Evolutionary conservation across 2,888 invertebrate species (phyloP).

Genomic region (Chromoteleia sp.): DNA sequence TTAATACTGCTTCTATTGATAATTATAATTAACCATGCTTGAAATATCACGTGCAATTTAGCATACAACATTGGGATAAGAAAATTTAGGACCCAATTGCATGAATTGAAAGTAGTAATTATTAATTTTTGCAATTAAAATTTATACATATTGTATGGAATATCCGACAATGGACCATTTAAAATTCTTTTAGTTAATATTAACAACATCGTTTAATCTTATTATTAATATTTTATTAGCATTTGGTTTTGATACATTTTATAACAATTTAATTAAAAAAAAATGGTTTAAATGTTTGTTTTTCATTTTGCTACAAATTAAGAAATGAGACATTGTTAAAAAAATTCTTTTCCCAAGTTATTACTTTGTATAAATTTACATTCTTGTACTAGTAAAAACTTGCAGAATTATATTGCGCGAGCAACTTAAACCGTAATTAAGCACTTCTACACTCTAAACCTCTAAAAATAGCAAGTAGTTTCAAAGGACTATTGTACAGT

Average conservation of each 20-base stretch:
- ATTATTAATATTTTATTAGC: too few relatives aligned
- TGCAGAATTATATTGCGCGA: too few relatives aligned
- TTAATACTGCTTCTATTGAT: conserved; percentile 11
- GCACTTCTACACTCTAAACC: conserved; percentile 25
- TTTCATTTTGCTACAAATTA: too few relatives aligned
- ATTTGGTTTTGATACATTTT: too few relatives aligned
- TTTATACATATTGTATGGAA: too few relatives aligned
- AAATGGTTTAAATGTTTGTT: too few relatives aligned
- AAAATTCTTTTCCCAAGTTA: neutral
- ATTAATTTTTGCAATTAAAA: too few relatives aligned
- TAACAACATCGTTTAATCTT: too few relatives aligned
- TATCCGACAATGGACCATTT: too few relatives aligned
- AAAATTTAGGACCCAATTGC: conserved; percentile 51
- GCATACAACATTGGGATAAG: conserved; percentile 49
- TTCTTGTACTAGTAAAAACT: neutral
- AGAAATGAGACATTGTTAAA: too few relatives aligned
- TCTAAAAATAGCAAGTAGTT: conserved; percentile 43
- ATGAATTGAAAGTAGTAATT: conserved; percentile 33
- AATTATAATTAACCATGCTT: conserved; percentile 25
- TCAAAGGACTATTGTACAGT: conserved; percentile 43
- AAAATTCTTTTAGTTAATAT: too few relatives aligned
- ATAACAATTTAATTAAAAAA: too few relatives aligned
- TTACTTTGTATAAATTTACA: neutral
- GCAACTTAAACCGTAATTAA: conserved; percentile 44
- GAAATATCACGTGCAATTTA: neutral